Evolutionary conservation across 2,888 invertebrate genomes (phyloP), one percentile per base, ranked within the genome.

Genomic region (Tillus elongatus): DNA sequence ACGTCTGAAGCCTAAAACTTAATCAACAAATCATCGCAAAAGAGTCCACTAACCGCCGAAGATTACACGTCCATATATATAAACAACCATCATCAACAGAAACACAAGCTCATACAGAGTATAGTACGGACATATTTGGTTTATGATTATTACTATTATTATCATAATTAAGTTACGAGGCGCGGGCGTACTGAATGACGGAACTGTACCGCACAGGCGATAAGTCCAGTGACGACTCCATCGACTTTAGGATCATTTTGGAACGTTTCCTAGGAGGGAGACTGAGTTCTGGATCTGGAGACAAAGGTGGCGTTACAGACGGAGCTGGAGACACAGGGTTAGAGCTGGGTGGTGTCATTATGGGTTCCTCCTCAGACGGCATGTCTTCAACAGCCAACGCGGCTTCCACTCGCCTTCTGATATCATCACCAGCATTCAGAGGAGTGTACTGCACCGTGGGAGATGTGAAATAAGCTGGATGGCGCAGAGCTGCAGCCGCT

Each of bases 181-280:
- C 79, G 47, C 80, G 77, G 11, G 89, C 90, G 59, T 86, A 90
- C 51, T 87, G 87, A 59, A 89, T 90, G 33, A 90, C 90, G 2
- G 89, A 87, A 58, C 72, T 80, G 60, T 66, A 64, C 33, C 67
- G 54, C 40, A 66, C 64, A 13, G 63, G 61, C 10, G 61, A 58
- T 59, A 56, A 41, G 38, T 57, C 57, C 31, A 55, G 47, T 12
- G 45, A 50, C n/a, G 50, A 41, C 48, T 74, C 73, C 79, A 70
- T 79, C 53, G 70, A 79, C 66, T 76, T 79, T 63, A 74, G 73
- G 61, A 78, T 87, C 73, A 84, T 76, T 63, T 83, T 87, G 41
- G 72, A 73, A 9, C 88, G 74, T 63, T 88, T 89, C 41, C 87
- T 72, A 3, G 82, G 77, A 3, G 88, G 88, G 45, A 87, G 64